Percentiles rank a stretch among this genome's conserved stretches.
Evolutionary conservation across 2,113 vertebrate species (phyloP).

Genomic region (Mohoua ochrocephala): DNA sequence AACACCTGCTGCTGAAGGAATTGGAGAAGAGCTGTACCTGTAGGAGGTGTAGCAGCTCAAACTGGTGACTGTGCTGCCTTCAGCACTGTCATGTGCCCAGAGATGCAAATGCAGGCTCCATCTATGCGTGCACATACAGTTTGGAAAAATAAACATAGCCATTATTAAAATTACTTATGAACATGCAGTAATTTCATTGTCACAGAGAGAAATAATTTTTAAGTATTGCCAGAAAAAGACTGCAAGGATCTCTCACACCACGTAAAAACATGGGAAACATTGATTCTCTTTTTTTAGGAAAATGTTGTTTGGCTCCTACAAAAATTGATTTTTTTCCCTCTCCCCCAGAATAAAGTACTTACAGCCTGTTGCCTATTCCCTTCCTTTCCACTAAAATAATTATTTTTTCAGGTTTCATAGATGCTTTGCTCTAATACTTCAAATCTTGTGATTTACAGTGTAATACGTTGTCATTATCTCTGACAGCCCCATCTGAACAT

Average conservation of each 20-base stretch:
- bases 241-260: background rate
- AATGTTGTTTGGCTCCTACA: constrained; percentile 2
- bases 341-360: background rate
- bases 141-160: background rate
- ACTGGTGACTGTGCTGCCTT: background rate
- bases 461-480: constrained; percentile 45
- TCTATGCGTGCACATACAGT: background rate
- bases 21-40: background rate
- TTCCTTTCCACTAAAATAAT: constrained; percentile 43
- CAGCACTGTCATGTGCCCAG: background rate
- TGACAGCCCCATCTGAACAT: constrained; percentile 7
- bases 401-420: constrained; percentile 11
- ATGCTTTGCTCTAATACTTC: constrained; percentile 33
- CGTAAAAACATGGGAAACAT: background rate
- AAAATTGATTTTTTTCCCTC: constrained; percentile 20
- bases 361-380: background rate
- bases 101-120: background rate
- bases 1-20: background rate
- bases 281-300: constrained; percentile 24
- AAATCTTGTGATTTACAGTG: constrained; percentile 38
- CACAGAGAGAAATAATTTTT: constrained; percentile 4
- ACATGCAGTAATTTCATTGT: background rate
- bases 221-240: background rate
- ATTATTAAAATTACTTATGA: background rate
- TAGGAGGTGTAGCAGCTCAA: background rate